A percentile compares a stretch with the other conserved stretches of the same genome.
Evolutionary conservation across 2,888 invertebrate species (phyloP).

Genomic region (Idaea aversata): DNA sequence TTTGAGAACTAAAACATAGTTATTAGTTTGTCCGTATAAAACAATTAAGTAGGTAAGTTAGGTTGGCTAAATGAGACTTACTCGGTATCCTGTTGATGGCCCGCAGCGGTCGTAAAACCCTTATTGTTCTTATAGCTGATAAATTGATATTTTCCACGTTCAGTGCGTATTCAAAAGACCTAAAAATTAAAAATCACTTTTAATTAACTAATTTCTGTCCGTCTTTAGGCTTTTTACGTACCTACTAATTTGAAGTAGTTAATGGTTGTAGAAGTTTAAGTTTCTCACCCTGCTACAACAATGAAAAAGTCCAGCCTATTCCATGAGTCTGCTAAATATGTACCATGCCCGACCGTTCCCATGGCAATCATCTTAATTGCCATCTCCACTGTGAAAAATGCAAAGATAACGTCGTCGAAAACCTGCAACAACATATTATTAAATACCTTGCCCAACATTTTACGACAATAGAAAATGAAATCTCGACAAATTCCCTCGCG

Average conservation of each 20-base stretch:
- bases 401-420: slow-evolving; percentile 99
- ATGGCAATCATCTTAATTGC: slow-evolving; percentile 99
- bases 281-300: slow-evolving; percentile 93
- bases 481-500: slow-evolving; percentile 22
- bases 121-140: slow-evolving; percentile 98
- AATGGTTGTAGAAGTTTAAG: not conserved
- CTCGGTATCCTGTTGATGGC: slow-evolving; percentile 99
- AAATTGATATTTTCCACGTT: slow-evolving; percentile 98
- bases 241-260: not conserved
- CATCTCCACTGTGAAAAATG: slow-evolving; percentile 99
- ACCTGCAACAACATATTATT: slow-evolving; percentile 79
- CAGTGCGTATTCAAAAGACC: slow-evolving; percentile 92
- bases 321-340: slow-evolving; percentile 99
- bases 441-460: slow-evolving; percentile 13
- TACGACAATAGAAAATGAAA: slow-evolving; percentile 24
- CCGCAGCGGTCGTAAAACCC: slow-evolving; percentile 96
- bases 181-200: slow-evolving; percentile 47
- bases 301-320: slow-evolving; percentile 99
- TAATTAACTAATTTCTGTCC: not conserved
- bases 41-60: too few relatives aligned
- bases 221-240: too few relatives aligned
- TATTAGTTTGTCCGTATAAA: too few relatives aligned
- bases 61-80: slow-evolving; percentile 79
- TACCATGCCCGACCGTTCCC: slow-evolving; percentile 95
- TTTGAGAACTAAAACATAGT: too few relatives aligned